These are phyloP conservation scores for Limnephilus rhombicus DNA, from an alignment of 2,888 invertebrate genomes.

Conservation along the genomic window DNA sequence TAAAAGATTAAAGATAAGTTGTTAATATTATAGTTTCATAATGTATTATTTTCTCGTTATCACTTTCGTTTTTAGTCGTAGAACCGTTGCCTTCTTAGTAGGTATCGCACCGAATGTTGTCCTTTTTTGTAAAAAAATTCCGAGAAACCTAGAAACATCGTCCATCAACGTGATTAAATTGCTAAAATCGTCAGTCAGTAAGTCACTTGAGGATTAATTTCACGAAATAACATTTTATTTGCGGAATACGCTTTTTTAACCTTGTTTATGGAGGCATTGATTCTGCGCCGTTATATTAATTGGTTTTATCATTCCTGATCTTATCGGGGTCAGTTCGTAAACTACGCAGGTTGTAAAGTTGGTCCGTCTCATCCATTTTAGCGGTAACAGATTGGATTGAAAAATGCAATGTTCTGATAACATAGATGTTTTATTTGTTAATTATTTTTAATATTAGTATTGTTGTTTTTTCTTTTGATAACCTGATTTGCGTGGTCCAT, in stretches of 20 bases:
- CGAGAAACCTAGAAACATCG: no score
- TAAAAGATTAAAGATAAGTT: no score
- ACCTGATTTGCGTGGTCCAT: neutral
- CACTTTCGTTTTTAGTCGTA: neutral
- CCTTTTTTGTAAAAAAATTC: neutral
- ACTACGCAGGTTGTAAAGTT: neutral
- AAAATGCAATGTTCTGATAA: neutral
- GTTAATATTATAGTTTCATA: no score
- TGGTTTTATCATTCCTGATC: neutral
- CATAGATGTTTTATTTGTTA: neutral
- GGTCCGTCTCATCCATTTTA: neutral
- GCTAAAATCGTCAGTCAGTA: neutral
- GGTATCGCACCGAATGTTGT: neutral
- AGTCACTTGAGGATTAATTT: neutral
- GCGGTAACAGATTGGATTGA: neutral
- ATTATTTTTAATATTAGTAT: neutral
- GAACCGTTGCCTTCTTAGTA: neutral
- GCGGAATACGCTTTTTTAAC: neutral
- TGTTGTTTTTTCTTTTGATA: neutral
- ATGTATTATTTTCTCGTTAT: neutral
- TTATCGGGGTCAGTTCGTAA: neutral
- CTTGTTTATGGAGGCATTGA: neutral
- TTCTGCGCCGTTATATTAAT: neutral
- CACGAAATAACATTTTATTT: neutral
- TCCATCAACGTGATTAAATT: neutral